Evolutionary conservation across 1,140 invertebrate genomes (phyloP).

Genomic region (Bombus balteatus): DNA sequence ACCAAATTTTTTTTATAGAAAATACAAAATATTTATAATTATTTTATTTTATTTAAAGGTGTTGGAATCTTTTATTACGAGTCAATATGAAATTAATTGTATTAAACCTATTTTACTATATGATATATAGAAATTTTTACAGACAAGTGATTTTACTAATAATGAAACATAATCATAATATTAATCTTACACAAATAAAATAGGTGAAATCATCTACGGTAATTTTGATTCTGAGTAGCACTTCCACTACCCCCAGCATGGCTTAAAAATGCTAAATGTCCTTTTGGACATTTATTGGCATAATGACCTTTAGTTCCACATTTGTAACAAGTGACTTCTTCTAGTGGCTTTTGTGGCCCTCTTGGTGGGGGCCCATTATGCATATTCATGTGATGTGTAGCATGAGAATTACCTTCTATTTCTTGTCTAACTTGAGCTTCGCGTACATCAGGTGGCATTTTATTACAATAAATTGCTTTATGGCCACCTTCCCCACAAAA

Average conservation of each 20-base stretch:
- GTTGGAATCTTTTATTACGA: not conserved
- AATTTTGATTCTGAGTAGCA: slow-evolving; percentile 66
- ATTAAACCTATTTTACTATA: slow-evolving; percentile 67
- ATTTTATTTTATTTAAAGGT: slow-evolving; percentile 7
- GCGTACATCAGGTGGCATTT: slow-evolving; percentile 88
- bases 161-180: slow-evolving; percentile 56
- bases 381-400: slow-evolving; percentile 76
- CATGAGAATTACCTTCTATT: slow-evolving; percentile 73
- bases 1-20: not conserved
- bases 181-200: slow-evolving; percentile 60
- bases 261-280: slow-evolving; percentile 96
- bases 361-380: slow-evolving; percentile 78
- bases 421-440: slow-evolving; percentile 84
- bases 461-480: slow-evolving; percentile 95
- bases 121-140: slow-evolving; percentile 65
- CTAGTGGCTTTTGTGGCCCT: slow-evolving; percentile 89
- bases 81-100: slow-evolving; percentile 9
- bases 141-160: slow-evolving; percentile 52
- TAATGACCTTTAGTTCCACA: slow-evolving; percentile 99
- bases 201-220: slow-evolving; percentile 70
- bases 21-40: slow-evolving; percentile 6
- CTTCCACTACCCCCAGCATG: slow-evolving; percentile 80
- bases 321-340: slow-evolving; percentile 98
- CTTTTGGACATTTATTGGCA: slow-evolving; percentile 99
- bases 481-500: slow-evolving; percentile 98